Base-by-base conservation (phyloP, 2,888 invertebrate species). In the Nemurella pictetii region DNA sequence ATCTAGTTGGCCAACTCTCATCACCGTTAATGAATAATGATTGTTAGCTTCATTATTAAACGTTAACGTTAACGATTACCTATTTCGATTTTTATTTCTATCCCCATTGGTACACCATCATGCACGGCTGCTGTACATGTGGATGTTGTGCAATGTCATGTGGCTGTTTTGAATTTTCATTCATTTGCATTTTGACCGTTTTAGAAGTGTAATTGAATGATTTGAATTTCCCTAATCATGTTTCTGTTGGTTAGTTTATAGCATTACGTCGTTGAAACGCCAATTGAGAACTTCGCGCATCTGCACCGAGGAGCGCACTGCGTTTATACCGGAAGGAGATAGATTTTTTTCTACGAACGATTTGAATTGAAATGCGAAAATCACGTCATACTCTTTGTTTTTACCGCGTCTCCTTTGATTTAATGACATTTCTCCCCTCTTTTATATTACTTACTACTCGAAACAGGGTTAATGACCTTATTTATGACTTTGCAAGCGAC, bases 11-110 rank as follows among this genome's bases (percentile, higher is more conserved):
- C 26, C 27, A n/a, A 27, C n/a, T n/a, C 29, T 78, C 78, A 78
- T 78, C 78, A 78, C 78, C n/a, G 28, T 30, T 78, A 30, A 78
- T 78, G 30, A 30, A 78, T 78, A 78, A 78, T 78, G 29, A 78
- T 30, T 78, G 78, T 78, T 29, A 78, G 78, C 78, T 55, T 55
- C 78, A 78, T 78, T 78, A 78, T 30, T 78, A 78, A 55, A 78
- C 29, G 30, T 77, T n/a, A 15, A 15, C 15, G 55, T 74, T 28
- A 75, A 75, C 26, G 78, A 78, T 29, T 30, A n/a, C n/a, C 30
- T 78, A 30, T 78, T 78, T 78, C 28, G n/a, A 30, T 78, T 78
- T 78, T 78, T 30, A 78, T 30, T 78, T 78, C 28, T 75, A 75
- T 55, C 55, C 55, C 55, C n/a, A 15, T 75, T 28, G 75, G 75